phyloP scores from a whole-genome alignment of 1,140 invertebrate species.

The Lineus longissimus region DNA sequence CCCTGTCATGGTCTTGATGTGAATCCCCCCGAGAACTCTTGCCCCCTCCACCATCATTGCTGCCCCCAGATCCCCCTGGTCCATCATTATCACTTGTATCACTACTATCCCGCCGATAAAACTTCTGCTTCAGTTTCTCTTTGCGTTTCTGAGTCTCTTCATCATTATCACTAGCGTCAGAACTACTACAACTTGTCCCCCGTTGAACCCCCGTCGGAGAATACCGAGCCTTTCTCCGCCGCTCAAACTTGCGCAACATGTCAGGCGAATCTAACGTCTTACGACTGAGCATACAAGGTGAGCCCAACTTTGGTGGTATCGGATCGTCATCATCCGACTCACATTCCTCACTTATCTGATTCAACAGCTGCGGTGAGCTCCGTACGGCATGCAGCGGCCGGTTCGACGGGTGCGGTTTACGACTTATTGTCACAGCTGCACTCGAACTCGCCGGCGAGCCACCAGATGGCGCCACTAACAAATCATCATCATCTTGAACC shows the following conservation, averaged over 20 bases:
- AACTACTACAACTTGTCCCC: conserved; percentile 82
- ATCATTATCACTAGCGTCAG: conserved; percentile 80
- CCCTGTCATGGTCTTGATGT: conserved; percentile 7
- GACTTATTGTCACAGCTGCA: no score
- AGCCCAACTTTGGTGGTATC: conserved; percentile 34
- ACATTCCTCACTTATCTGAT: conserved; percentile 71
- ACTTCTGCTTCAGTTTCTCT: conserved; percentile 63
- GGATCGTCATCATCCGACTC: conserved; percentile 51
- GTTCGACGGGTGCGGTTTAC: conserved; percentile 31
- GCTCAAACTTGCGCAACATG: conserved; percentile 59
- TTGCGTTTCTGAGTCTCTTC: conserved; percentile 79
- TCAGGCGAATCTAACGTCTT: conserved; percentile 48
- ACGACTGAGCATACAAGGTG: conserved; percentile 22
- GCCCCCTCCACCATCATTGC: neutral
- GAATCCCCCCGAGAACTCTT: neutral
- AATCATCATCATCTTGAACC: no score
- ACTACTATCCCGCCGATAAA: conserved; percentile 48
- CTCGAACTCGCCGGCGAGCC: no score
- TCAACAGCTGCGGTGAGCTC: conserved; percentile 64
- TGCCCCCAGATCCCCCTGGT: conserved; percentile 13
- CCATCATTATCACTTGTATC: conserved; percentile 52
- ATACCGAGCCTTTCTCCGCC: conserved; percentile 58
- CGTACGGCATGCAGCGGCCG: conserved; percentile 56
- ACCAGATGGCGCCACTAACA: no score
- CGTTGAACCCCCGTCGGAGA: conserved; percentile 69